Conservation (phyloP, 2,888 invertebrate species). For the Nephrotoma appendiculata region DNA sequence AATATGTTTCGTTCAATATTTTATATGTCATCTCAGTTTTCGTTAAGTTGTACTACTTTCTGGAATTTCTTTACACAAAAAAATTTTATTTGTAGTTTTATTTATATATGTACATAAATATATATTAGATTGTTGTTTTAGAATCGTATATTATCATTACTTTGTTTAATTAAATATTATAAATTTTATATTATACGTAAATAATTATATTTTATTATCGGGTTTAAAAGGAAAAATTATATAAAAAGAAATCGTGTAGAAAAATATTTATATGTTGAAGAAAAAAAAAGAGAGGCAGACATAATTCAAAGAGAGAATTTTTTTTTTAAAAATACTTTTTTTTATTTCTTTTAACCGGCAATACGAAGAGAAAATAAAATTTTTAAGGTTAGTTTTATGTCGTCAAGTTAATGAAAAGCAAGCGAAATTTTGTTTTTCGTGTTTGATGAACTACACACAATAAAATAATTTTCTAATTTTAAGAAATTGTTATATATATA, state of each 20-base stretch:
- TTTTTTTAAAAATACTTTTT: background rate
- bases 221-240: background rate
- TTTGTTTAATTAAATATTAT: background rate
- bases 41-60: background rate
- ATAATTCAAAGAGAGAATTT: background rate
- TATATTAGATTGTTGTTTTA: background rate
- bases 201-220: background rate
- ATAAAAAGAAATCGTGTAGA: background rate
- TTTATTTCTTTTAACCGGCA: background rate
- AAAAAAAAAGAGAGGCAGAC: background rate
- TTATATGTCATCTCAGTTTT: background rate
- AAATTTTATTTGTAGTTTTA: background rate
- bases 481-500: background rate
- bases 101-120: background rate
- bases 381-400: conserved; percentile 4
- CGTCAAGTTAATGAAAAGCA: conserved; percentile 1
- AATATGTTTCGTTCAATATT: background rate
- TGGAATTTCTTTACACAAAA: background rate
- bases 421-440: background rate
- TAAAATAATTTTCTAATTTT: background rate
- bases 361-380: background rate
- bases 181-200: background rate
- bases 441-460: background rate
- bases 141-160: background rate
- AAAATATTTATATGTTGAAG: background rate